Evolutionary conservation across 2,113 vertebrate genomes (phyloP), one percentile per base, ranked within the genome.

Genomic region (Morone chrysops): DNA sequence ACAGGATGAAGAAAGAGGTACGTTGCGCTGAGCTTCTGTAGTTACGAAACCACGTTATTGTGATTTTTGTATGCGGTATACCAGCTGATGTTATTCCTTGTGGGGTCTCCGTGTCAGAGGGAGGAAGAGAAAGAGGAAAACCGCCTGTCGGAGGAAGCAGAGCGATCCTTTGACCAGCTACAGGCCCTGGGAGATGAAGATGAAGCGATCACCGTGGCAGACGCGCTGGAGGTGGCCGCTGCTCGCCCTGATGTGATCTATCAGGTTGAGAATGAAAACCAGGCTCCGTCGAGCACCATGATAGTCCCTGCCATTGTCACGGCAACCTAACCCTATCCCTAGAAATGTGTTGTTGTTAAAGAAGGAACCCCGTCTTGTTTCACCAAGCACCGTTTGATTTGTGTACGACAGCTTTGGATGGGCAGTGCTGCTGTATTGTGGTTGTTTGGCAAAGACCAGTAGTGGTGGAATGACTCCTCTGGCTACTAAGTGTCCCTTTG

Each of bases 1-100:
- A 98, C 96, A 96, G 97, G 91, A 97, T 97, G 94, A 98, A 98
- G 94, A 97, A 96, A 85, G 97, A 99, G 97, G 98, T 99, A 75
- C 53, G 95, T 87, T 38, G 10, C 40, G 20, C 8, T 2, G 51
- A 70, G 0, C 4, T 1, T 13, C 8, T 73, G 43, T 13, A 38
- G 41, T 43, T 38, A 10, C 38, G 20, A 18, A 13, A 45, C 22
- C 7, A 11, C 9, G 13, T 25, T 51, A 4, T 4, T 41, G 20
- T 41, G 48, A 8, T 62, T 62, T 10, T 11, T 67, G 9, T 48
- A 14, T 75, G 1, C 14, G 4, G 4, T 70, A 8, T 10, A 50
- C 20, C 14, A 2, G 31, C 65, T 66, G 14, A 40, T 43, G 3
- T 66, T 6, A 4, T 61, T 75, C 54, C 9, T 5, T 43, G 18